A percentile compares a stretch with the other conserved stretches of the same genome.
These are phyloP conservation scores for Alauda arvensis DNA, from an alignment of 2,797 vertebrate genomes.

Conservation along the genomic window DNA sequence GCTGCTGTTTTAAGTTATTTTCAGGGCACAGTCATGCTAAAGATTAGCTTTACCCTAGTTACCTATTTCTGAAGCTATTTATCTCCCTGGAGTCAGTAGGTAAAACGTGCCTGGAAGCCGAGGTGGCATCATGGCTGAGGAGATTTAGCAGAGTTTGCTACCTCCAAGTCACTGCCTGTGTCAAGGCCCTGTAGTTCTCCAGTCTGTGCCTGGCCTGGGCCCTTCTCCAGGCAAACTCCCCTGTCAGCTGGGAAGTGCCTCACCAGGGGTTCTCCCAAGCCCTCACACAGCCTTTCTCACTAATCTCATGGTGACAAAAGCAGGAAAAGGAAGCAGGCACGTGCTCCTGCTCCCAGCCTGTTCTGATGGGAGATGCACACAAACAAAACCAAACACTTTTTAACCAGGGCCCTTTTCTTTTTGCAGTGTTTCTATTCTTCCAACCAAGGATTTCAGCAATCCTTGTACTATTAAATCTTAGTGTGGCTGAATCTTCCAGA, in stretches of 20 bases:
- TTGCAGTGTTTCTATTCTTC: background rate
- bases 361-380: constrained; percentile 1
- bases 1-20: constrained; percentile 38
- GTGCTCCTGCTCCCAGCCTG: background rate
- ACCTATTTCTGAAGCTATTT: constrained; percentile 50
- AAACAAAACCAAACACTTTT: background rate
- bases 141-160: background rate
- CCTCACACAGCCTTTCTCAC: background rate
- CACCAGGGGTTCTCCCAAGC: background rate
- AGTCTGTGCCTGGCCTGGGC: background rate
- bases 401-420: background rate
- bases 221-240: background rate
- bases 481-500: background rate
- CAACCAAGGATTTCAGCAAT: background rate
- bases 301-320: constrained; percentile 7
- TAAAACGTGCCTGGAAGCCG: background rate
- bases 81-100: constrained; percentile 35
- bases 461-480: background rate
- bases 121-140: rapidly evolving
- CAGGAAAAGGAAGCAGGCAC: constrained; percentile 43
- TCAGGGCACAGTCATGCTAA: background rate
- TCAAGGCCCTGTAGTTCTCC: background rate
- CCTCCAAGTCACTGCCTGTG: background rate
- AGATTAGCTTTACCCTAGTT: constrained; percentile 52
- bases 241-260: background rate